These are phyloP conservation scores for Drosophila diplacantha DNA, from an alignment of 2,888 invertebrate species.

Conservation along the genomic window DNA sequence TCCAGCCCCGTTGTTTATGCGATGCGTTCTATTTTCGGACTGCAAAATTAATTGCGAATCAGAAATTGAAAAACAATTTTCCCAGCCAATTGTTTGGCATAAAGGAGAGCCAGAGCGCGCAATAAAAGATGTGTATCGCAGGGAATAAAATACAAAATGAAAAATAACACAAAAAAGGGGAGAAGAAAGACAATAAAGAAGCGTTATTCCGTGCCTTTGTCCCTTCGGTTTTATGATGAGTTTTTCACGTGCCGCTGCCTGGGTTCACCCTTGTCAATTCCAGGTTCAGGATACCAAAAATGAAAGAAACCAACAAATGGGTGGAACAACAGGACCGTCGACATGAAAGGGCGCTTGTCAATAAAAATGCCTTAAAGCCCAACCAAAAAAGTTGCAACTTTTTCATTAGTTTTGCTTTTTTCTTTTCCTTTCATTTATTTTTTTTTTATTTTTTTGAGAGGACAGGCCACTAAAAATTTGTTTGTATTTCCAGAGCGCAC, in stretches of 20 bases:
- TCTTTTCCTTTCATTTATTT: neutral
- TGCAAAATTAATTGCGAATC: slow-evolving; percentile 39
- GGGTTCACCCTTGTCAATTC: slow-evolving; percentile 58
- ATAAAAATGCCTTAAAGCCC: slow-evolving; percentile 56
- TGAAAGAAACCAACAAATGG: slow-evolving; percentile 15
- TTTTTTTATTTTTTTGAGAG: slow-evolving; percentile 7
- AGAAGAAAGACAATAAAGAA: slow-evolving; percentile 27
- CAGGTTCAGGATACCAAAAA: slow-evolving; percentile 36
- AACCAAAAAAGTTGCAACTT: slow-evolving; percentile 15
- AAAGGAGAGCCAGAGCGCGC: slow-evolving; percentile 11
- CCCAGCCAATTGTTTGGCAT: slow-evolving; percentile 31
- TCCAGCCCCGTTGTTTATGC: slow-evolving; percentile 26
- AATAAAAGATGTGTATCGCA: slow-evolving; percentile 52
- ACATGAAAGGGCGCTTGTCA: slow-evolving; percentile 50
- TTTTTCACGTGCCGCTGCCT: slow-evolving; percentile 58
- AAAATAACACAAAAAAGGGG: slow-evolving; percentile 8
- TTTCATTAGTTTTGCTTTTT: slow-evolving; percentile 26
- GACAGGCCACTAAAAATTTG: slow-evolving; percentile 18
- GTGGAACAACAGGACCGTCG: slow-evolving; percentile 15
- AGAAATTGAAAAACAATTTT: slow-evolving; percentile 38
- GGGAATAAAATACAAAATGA: slow-evolving; percentile 3
- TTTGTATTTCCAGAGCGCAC: slow-evolving; percentile 33
- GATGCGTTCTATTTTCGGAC: slow-evolving; percentile 30
- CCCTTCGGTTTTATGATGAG: slow-evolving; percentile 55
- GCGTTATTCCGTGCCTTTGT: slow-evolving; percentile 26